Evolutionary conservation across 1,140 invertebrate species (phyloP), one percentile per base, ranked within the genome.

Genomic region (Dreissena polymorpha): DNA sequence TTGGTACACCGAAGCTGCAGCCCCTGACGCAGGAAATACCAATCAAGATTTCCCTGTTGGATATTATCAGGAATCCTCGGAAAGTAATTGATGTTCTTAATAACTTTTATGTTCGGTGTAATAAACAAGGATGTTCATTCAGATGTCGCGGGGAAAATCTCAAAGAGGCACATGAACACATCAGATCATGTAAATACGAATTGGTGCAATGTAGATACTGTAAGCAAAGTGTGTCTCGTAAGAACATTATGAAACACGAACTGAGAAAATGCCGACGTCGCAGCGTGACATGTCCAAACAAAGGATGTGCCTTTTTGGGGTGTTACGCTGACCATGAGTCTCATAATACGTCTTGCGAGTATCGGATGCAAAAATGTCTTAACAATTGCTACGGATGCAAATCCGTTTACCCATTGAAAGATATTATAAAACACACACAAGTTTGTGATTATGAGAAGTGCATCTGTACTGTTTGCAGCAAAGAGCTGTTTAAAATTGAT

Each of bases 121-220:
- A 25, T 13, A 75, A 49, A 21, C 25, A 64, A 39, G 65, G 65
- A 23, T 75, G 73, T 49, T 16, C 13, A 14, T 75, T 75, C 23
- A 27, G 60, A 6, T 75, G 73, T 21, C 16, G 27, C 21, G 73
- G 73, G n/a, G 57, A 39, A 25, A 64, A 65, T 60, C 39, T 75
- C 13, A 39, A 75, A 29, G 12, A 63, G 21, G 63, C 65, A 29
- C 16, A 64, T 39, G 7, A 25, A 21, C 73, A 75, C 51, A 27
- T 75, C 21, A 75, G 65, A 64, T 18, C 6, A 18, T 75, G 73
- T 21, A 75, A 50, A 65, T 75, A 75, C 23, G 57, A 64, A 50
- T 39, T 64, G 7, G 55, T 75, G 27, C 12, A 49, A 25, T 75
- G 73, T 50, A 64, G 73, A 29, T 75, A 23, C 23, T 75, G 73